These are phyloP conservation scores for Branchipolynoe longqiensis DNA, from an alignment of 2,888 invertebrate genomes.

Conservation along the genomic window DNA sequence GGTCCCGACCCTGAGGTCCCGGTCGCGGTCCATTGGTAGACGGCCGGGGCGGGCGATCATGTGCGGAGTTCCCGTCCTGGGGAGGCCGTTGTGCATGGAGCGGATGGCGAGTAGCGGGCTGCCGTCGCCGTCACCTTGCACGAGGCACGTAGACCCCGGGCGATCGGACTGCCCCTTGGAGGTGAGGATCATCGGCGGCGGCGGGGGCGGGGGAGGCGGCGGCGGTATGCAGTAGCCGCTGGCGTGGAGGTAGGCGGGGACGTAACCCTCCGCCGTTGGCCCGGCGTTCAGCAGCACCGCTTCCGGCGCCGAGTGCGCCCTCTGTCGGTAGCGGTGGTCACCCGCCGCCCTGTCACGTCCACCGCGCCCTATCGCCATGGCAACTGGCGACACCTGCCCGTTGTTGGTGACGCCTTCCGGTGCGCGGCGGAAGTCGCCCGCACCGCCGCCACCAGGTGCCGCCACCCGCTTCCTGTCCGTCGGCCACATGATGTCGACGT, in stretches of 20 bases:
- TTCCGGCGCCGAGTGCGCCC: slow-evolving; percentile 60
- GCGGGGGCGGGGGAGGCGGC: neutral
- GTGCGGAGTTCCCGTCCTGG: slow-evolving; percentile 61
- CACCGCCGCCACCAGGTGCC: neutral
- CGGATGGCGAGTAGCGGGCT: slow-evolving; percentile 46
- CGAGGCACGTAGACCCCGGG: slow-evolving; percentile 8
- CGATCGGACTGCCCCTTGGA: neutral
- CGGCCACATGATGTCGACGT: slow-evolving; percentile 4
- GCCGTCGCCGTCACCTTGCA: neutral
- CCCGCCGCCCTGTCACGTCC: neutral
- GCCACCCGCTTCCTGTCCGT: slow-evolving; percentile 5
- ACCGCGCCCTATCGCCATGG: neutral
- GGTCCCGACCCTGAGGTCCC: slow-evolving; percentile 8
- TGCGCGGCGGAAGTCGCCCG: slow-evolving; percentile 3
- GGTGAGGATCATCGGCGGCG: neutral
- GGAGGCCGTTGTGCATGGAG: slow-evolving; percentile 61
- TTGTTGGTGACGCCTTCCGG: slow-evolving; percentile 21
- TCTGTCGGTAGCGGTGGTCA: neutral
- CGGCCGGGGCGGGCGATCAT: slow-evolving; percentile 57
- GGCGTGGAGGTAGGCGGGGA: neutral
- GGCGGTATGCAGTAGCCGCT: neutral
- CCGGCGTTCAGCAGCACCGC: slow-evolving; percentile 45
- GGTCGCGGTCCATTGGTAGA: slow-evolving; percentile 40
- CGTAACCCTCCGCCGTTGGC: neutral
- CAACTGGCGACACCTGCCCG: slow-evolving; percentile 3